A percentile compares a stretch with the other conserved stretches of the same genome.
Evolutionary conservation across 2,888 invertebrate genomes (phyloP).

Genomic region (Theodoxus fluviatilis): DNA sequence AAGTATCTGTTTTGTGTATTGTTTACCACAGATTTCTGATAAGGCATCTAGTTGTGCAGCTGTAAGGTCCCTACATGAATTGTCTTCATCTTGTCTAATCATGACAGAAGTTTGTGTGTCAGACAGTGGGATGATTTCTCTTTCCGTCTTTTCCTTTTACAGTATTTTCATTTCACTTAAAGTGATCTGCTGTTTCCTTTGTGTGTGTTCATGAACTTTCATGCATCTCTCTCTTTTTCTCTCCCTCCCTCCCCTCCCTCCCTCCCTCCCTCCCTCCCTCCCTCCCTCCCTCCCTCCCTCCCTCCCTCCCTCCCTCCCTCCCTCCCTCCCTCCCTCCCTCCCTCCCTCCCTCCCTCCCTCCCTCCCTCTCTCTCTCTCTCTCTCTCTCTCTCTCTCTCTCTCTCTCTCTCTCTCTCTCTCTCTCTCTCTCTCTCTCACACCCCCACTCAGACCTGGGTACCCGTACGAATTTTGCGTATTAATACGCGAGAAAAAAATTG

Average conservation of each 20-base stretch:
- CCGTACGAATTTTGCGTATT: no score
- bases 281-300: neutral
- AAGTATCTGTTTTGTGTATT: conserved; percentile 5
- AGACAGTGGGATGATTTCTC: neutral
- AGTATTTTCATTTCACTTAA: neutral
- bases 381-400: neutral
- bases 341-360: conserved; percentile 9
- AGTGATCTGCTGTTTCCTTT: neutral
- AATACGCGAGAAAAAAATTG: no score
- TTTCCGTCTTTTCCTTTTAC: neutral
- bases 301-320: no score
- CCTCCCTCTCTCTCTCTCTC: neutral
- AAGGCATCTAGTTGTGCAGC: no score
- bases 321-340: conserved; percentile 2
- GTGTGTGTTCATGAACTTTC: neutral
- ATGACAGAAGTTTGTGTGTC: neutral
- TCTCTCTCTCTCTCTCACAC: neutral
- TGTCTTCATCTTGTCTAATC: neutral
- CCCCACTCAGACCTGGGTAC: no score
- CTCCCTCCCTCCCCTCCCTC: neutral
- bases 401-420: conserved; percentile 1
- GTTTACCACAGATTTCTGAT: no score
- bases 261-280: neutral
- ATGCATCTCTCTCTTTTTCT: neutral
- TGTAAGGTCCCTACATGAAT: no score